Base-by-base conservation (phyloP, 2,888 invertebrate genomes). In the Bursaphelenchus okinawaensis region DNA sequence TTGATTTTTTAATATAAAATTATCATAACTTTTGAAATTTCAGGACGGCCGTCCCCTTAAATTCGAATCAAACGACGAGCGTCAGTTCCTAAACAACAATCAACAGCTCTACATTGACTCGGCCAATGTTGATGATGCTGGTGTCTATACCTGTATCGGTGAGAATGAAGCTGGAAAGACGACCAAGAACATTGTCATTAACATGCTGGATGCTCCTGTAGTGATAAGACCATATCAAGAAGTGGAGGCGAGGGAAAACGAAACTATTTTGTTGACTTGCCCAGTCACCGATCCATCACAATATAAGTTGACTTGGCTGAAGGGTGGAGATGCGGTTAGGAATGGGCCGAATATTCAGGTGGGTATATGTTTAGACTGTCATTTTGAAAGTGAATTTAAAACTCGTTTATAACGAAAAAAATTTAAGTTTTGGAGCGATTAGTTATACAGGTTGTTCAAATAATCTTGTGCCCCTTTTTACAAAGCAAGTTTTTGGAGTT, bases 131-230 rank as follows among this genome's bases (percentile, higher is more conserved):
- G 51, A 50, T 8, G 69, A 75, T 77, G 86, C 86, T 55, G 88
- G 88, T 0, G 84, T 86, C 22, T 89, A 88, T 76, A 85, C 84
- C 1, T 89, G 89, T 74, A 74, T 84, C 16, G 88, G 87, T 0
- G 84, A 81, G 62, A 89, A 88, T 76, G 79, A 84, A 50, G 86
- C 86, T 73, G 88, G 88, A 0, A 84, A 85, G 29, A 83, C 80
- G 16, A 82, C 84, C 19, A 87, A 86, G 69, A 84, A 84, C 54
- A 87, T 88, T 67, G 82, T 84, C 51, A 78, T 89, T 0, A 84
- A 85, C 31, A 86, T 89, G 0, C 82, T 88, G 66, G 87, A 68
- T 40, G 73, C 78, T 8, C 81, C 80, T 20, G 69, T 66, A 28
- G 73, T 80, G 72, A 26, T 52, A 7, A 22, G 65, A 3, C 59